Conservation (phyloP, 2,113 vertebrate species). For the Montifringilla adamsi region DNA sequence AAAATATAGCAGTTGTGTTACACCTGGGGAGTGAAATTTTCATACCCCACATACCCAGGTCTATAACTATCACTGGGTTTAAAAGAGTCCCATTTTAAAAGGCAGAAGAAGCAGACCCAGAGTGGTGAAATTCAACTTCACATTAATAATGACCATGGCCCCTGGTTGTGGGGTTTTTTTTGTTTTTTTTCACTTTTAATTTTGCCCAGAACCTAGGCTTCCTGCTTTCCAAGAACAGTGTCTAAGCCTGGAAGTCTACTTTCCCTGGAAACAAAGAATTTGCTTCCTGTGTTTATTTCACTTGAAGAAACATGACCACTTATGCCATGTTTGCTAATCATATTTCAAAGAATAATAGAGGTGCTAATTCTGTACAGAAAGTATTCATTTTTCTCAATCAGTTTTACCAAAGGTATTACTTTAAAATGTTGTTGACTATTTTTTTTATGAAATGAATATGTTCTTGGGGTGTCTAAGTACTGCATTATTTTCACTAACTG, state of each 20-base stretch:
- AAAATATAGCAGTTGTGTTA: background rate
- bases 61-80: background rate
- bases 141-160: background rate
- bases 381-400: background rate
- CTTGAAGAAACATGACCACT: background rate
- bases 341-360: background rate
- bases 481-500: constrained; percentile 4
- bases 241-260: background rate
- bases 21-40: background rate
- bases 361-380: background rate
- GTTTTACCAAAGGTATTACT: background rate
- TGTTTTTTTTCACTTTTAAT: background rate
- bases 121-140: background rate
- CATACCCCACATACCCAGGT: background rate
- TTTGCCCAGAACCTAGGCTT: background rate
- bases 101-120: background rate
- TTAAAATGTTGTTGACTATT: background rate
- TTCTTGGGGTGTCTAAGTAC: background rate
- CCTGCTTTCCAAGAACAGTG: constrained; percentile 3
- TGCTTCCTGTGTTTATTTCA: background rate
- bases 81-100: background rate
- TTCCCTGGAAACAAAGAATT: background rate
- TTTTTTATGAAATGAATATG: background rate
- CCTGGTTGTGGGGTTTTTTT: background rate
- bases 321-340: background rate